Evolutionary conservation across 2,113 vertebrate species (phyloP).

Genomic region (Dryoscopus gambensis): DNA sequence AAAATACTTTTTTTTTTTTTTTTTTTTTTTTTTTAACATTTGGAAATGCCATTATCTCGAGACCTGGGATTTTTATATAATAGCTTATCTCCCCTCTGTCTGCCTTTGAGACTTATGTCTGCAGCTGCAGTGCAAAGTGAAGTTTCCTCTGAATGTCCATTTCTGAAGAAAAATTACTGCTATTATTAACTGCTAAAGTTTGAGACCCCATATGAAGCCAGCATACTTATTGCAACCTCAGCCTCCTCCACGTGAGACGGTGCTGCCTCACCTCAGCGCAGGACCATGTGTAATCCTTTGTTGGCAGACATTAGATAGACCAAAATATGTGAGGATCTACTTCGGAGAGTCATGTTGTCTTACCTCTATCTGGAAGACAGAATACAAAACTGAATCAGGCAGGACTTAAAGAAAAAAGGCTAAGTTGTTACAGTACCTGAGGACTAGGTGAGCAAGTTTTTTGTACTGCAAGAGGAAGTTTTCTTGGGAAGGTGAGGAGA

Average conservation of each 20-base stretch:
- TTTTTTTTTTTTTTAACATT: not conserved
- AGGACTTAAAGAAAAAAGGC: not conserved
- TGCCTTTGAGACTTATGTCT: not conserved
- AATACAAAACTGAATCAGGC: not conserved
- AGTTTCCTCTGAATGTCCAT: not conserved
- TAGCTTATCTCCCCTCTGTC: not conserved
- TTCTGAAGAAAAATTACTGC: not conserved
- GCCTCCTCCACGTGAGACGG: rapidly evolving
- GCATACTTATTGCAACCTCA: not conserved
- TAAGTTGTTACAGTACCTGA: not conserved
- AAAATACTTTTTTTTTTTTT: not conserved
- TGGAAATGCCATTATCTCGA: not conserved
- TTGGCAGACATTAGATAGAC: not conserved
- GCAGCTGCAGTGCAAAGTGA: not conserved
- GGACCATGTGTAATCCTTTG: not conserved
- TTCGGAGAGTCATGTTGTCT: not conserved
- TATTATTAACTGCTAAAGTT: not conserved
- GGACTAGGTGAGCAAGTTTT: not conserved
- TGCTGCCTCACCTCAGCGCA: rapidly evolving
- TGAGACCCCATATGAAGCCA: not conserved
- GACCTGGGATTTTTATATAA: not conserved
- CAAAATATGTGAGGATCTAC: not conserved
- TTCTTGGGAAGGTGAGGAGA: not conserved
- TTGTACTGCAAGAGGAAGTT: not conserved
- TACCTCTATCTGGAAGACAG: not conserved